A percentile compares a stretch with the other conserved stretches of the same genome.
These are phyloP conservation scores for Panonychus citri DNA, from an alignment of 1,140 invertebrate species.

Conservation along the genomic window DNA sequence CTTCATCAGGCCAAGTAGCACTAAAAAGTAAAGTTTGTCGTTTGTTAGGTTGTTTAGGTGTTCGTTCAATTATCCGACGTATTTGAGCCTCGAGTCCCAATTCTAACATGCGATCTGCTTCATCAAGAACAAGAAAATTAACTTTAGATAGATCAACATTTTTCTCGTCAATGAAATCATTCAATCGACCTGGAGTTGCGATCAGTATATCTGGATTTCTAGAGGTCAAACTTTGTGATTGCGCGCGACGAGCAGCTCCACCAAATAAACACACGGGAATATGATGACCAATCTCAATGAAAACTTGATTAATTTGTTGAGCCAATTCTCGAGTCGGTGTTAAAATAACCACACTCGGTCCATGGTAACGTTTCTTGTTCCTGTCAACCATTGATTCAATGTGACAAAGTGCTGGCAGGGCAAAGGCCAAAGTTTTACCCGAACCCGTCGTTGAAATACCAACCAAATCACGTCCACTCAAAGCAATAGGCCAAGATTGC, in stretches of 20 bases:
- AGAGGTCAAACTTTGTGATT: constrained; percentile 21
- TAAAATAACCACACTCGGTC: constrained; percentile 35
- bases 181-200: constrained; percentile 71
- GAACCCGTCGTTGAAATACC: constrained; percentile 83
- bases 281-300: constrained; percentile 77
- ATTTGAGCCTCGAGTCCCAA: constrained; percentile 35
- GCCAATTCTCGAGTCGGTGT: constrained; percentile 96
- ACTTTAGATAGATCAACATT: constrained; percentile 29
- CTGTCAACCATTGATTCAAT: constrained; percentile 29
- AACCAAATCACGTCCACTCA: constrained; percentile 69
- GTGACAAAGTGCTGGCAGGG: constrained; percentile 30
- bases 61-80: constrained; percentile 32
- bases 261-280: constrained; percentile 92
- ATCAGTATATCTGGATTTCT: constrained; percentile 71
- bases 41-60: constrained; percentile 19
- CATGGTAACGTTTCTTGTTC: constrained; percentile 13
- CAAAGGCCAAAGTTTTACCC: constrained; percentile 53
- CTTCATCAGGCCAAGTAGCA: constrained; percentile 18
- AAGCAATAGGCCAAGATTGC: constrained; percentile 71
- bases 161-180: constrained; percentile 54
- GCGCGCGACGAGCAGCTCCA: constrained; percentile 62
- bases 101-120: constrained; percentile 33
- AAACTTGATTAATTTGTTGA: constrained; percentile 97
- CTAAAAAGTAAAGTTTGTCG: constrained; percentile 19
- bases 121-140: constrained; percentile 25